Percentiles rank a stretch among this genome's conserved stretches.
Evolutionary conservation across 2,113 vertebrate genomes (phyloP).

Genomic region (Prolemur simus): DNA sequence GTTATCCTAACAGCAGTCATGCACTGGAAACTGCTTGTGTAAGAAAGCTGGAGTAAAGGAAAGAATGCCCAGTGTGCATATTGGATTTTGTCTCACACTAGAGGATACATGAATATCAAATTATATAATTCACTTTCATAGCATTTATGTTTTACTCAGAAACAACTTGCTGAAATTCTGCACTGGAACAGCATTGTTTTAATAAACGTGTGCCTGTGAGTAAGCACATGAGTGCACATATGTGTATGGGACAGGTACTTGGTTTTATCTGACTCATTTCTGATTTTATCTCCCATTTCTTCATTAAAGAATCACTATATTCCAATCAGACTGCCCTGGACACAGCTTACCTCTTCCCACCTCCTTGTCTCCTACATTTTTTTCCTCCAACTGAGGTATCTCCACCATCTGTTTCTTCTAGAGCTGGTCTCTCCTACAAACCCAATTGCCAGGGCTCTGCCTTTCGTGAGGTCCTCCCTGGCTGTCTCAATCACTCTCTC

Average conservation of each 20-base stretch:
- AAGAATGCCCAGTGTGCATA: background rate
- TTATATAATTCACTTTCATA: background rate
- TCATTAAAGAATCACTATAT: background rate
- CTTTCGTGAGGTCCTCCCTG: background rate
- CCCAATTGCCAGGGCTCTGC: background rate
- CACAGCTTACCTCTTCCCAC: background rate
- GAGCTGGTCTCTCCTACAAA: background rate
- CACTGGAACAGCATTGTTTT: background rate
- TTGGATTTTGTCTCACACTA: background rate
- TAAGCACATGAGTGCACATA: background rate
- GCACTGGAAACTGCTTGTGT: background rate
- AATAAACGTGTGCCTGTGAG: accelerated
- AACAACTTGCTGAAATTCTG: background rate
- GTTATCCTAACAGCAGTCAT: constrained; percentile 69
- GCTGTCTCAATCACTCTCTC: background rate
- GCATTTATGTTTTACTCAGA: background rate
- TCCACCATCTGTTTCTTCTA: background rate
- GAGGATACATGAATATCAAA: background rate
- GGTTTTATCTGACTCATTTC: background rate
- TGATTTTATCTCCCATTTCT: background rate
- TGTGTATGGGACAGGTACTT: background rate
- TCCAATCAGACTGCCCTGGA: background rate
- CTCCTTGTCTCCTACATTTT: background rate
- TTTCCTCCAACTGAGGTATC: background rate
- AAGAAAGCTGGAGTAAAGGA: background rate